Evolutionary conservation across 2,797 vertebrate genomes (phyloP), one percentile per base, ranked within the genome.

Genomic region (Sphenopsis melanotis): DNA sequence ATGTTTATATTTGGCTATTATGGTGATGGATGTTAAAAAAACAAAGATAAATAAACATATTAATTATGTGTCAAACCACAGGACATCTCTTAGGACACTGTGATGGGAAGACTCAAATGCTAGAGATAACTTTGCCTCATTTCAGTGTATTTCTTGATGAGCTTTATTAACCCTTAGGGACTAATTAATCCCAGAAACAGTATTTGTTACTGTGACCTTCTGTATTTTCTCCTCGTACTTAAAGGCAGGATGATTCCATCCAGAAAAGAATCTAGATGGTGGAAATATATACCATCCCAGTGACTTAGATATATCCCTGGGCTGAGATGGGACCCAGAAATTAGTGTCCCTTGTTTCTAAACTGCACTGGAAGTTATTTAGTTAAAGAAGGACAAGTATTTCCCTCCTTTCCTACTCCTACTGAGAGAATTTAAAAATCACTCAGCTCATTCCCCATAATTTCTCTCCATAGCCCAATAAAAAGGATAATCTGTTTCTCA

Each of bases 61-160:
- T 94, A 96, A 96, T 96, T 95, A 94, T 55, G 91, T 90, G 89
- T 93, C 82, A 96, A 95, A 96, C 93, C 93, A 68, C 95, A 93
- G 61, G 59, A 65, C 53, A 80, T 94, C 90, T 87, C 91, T 82
- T 44, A 94, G 85, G 91, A 94, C 56, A 41, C 60, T 70, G 46
- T 37, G 78, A 85, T 83, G 91, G 80, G 83, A 96, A 94, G 69
- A 69, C 34, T 72, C 19, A 37, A 57, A 70, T 29, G 26, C 36
- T 70, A 16, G 24, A 93, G 46, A 56, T 84, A 90, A 56, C 72
- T 88, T 91, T 80, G 26, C 57, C 74, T 83, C 61, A 23, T 83
- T 96, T 84, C 55, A 46, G 5, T 78, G 32, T 53, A 75, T 68
- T 90, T 83, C 56, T 85, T 90, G 69, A 89, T 69, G 66, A 89